Evolutionary conservation across 2,888 invertebrate genomes (phyloP).

Genomic region (Volucella inflata): DNA sequence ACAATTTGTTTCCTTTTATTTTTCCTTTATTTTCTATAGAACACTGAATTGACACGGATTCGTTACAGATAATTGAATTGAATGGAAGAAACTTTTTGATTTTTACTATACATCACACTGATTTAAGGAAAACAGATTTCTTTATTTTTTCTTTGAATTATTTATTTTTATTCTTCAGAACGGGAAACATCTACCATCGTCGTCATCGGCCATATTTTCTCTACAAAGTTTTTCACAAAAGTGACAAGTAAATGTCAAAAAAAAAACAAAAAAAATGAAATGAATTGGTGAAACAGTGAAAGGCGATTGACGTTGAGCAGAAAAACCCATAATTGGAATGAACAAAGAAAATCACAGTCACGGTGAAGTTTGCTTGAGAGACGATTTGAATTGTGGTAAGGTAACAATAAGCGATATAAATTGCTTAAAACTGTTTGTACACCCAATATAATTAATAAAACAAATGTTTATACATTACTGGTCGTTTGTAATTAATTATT

Average conservation of each 20-base stretch:
- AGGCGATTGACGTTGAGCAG: neutral
- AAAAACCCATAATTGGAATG: neutral
- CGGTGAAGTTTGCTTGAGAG: neutral
- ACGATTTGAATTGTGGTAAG: conserved; percentile 8
- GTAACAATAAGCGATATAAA: neutral
- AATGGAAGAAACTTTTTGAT: conserved; percentile 53
- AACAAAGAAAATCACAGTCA: conserved; percentile 35
- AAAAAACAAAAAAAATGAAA: too few species aligned
- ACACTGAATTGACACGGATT: conserved; percentile 55
- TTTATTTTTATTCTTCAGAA: conserved; percentile 10
- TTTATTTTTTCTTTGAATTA: neutral
- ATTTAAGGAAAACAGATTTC: conserved; percentile 26
- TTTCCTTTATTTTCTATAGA: conserved; percentile 8
- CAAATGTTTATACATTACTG: too few species aligned
- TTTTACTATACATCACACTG: conserved; percentile 16
- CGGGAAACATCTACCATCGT: conserved; percentile 35
- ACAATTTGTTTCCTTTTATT: conserved; percentile 8
- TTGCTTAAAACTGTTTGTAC: neutral
- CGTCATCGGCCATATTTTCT: conserved; percentile 69
- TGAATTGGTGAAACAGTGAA: neutral
- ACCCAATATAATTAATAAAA: neutral
- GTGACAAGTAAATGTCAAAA: conserved; percentile 55
- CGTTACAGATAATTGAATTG: conserved; percentile 23
- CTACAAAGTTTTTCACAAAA: conserved; percentile 50
- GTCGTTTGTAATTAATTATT: too few species aligned